Percentiles rank a stretch among this genome's conserved stretches.
Evolutionary conservation across 30 jellyfish, hydroid and myxozoan species (phyloP).

Genomic region (Hydractinia symbiolongicarpus): DNA sequence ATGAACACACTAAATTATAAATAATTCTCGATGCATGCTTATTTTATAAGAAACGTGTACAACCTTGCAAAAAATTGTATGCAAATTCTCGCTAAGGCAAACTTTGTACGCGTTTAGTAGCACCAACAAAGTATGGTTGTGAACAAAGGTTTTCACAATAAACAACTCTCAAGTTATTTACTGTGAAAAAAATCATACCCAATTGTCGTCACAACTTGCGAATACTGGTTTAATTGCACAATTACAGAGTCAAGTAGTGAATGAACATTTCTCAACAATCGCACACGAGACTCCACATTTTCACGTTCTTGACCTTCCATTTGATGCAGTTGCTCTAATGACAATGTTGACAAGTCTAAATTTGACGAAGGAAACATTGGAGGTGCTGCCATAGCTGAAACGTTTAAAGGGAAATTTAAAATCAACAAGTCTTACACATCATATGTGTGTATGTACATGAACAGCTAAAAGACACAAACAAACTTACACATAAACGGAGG

Average conservation of each 20-base stretch:
- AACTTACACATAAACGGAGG: slow-evolving; percentile 29
- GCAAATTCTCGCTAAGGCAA: too few relatives aligned
- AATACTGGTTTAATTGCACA: slow-evolving; percentile 88
- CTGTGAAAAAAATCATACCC: slow-evolving; percentile 38
- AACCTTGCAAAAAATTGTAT: too few relatives aligned
- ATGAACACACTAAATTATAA: too few relatives aligned
- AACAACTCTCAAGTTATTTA: too few relatives aligned
- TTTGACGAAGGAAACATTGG: slow-evolving; percentile 45
- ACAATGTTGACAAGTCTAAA: slow-evolving; percentile 34
- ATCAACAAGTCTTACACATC: neutral
- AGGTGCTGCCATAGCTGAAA: slow-evolving; percentile 22
- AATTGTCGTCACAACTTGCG: slow-evolving; percentile 55
- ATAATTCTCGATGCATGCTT: too few relatives aligned
- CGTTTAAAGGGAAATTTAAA: neutral
- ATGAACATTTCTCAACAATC: slow-evolving; percentile 83
- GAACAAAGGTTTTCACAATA: too few relatives aligned
- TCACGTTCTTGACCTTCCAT: slow-evolving; percentile 99
- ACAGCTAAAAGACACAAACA: neutral
- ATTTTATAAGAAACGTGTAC: too few relatives aligned
- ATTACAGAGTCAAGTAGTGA: slow-evolving; percentile 85
- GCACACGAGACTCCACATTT: slow-evolving; percentile 91
- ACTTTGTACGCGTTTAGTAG: too few relatives aligned
- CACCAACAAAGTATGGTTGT: too few relatives aligned
- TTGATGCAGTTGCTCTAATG: slow-evolving; percentile 66
- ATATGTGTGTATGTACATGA: neutral